Conservation (phyloP, 1,140 invertebrate genomes). For the Chrysoperla carnea region DNA sequence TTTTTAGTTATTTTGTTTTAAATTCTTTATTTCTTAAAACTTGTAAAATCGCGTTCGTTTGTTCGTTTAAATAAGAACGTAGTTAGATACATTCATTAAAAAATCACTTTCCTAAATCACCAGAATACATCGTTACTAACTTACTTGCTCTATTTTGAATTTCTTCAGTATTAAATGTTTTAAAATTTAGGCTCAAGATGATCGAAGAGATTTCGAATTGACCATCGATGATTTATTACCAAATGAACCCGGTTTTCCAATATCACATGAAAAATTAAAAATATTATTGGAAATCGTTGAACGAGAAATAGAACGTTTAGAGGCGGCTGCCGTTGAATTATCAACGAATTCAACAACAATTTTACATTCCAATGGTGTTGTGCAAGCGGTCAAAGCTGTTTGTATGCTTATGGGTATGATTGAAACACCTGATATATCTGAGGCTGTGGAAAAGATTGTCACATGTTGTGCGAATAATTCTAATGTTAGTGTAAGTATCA, state of each 20-base stretch:
- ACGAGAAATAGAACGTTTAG: slow-evolving; percentile 58
- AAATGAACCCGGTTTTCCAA: slow-evolving; percentile 45
- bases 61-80: too few relatives aligned
- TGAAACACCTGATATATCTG: slow-evolving; percentile 68
- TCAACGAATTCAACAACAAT: slow-evolving; percentile 23
- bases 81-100: too few relatives aligned
- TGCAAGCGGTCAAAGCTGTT: slow-evolving; percentile 83
- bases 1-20: too few relatives aligned
- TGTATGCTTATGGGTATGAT: slow-evolving; percentile 73
- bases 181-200: slow-evolving; percentile 40
- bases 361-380: slow-evolving; percentile 40
- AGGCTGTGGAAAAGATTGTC: slow-evolving; percentile 51
- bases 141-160: too few relatives aligned
- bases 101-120: too few relatives aligned
- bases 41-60: too few relatives aligned
- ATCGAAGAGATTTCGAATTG: slow-evolving; percentile 48
- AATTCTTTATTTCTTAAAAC: too few relatives aligned
- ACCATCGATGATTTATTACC: slow-evolving; percentile 58
- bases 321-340: slow-evolving; percentile 37
- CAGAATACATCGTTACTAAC: too few relatives aligned
- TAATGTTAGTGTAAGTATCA: not conserved
- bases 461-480: slow-evolving; percentile 32
- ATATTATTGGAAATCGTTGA: slow-evolving; percentile 72
- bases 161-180: too few relatives aligned
- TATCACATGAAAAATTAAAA: slow-evolving; percentile 59